A percentile compares a stretch with the other conserved stretches of the same genome.
These are phyloP conservation scores for Planococcus citri DNA, from an alignment of 1,140 invertebrate genomes.

Conservation along the genomic window DNA sequence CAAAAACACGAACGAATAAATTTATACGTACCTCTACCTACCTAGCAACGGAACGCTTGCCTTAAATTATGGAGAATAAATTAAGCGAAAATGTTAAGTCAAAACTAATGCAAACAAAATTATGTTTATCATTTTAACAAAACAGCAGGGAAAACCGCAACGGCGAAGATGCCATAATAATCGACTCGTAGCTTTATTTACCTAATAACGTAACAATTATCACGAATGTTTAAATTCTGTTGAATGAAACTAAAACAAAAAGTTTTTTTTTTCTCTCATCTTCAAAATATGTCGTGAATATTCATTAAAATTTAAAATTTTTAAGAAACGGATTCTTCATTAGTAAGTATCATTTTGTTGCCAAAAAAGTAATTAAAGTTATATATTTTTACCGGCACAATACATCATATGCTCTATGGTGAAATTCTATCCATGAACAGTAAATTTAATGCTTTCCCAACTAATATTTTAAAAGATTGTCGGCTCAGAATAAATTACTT, in stretches of 20 bases:
- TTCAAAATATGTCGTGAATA: background rate
- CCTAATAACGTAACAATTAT: no score
- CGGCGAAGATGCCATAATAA: no score
- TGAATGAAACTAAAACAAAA: background rate
- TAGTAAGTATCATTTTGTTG: background rate
- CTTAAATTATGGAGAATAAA: no score
- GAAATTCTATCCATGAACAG: background rate
- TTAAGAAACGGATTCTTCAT: background rate
- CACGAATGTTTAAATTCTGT: background rate
- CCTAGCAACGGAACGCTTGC: no score
- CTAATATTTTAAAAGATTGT: conserved; percentile 4
- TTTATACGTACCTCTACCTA: no score
- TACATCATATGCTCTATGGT: background rate
- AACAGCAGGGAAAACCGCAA: no score
- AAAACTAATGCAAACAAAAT: no score
- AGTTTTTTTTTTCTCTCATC: no score
- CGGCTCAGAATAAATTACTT: conserved; percentile 2
- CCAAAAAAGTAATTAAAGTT: conserved; percentile 2
- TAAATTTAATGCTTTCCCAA: background rate
- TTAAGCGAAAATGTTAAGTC: no score
- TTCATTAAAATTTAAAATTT: background rate
- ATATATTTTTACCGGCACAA: background rate
- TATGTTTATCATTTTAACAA: no score
- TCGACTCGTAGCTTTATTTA: no score
- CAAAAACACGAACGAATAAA: no score